Evolutionary conservation across 2,888 invertebrate genomes (phyloP).

Genomic region (Mamestra brassicae): DNA sequence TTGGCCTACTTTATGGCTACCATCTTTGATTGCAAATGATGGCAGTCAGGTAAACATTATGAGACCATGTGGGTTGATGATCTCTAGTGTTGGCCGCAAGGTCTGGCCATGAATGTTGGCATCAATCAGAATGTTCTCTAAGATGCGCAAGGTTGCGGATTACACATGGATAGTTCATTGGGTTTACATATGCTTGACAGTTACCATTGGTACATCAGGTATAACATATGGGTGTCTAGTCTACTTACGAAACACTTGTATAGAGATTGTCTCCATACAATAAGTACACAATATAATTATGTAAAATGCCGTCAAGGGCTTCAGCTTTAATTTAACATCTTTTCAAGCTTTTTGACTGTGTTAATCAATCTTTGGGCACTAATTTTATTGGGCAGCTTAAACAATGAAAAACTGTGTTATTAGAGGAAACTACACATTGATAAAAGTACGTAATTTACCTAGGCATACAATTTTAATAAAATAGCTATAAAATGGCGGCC

Average conservation of each 20-base stretch:
- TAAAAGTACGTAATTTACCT: not conserved
- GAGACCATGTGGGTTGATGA: not conserved
- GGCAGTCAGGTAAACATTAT: not conserved
- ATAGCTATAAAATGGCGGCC: slow-evolving; percentile 6
- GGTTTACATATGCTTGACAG: slow-evolving; percentile 1
- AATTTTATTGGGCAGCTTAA: too few relatives aligned
- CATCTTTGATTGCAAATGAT: not conserved
- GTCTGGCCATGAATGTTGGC: slow-evolving; percentile 18
- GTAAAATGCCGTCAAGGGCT: not conserved
- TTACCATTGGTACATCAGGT: not conserved
- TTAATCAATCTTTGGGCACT: not conserved
- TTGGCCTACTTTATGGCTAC: not conserved
- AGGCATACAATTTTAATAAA: slow-evolving; percentile 16
- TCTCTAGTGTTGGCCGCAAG: slow-evolving; percentile 1
- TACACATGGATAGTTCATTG: slow-evolving; percentile 9
- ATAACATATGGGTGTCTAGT: not conserved
- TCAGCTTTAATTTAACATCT: not conserved
- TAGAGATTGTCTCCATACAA: not conserved
- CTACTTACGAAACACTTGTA: not conserved
- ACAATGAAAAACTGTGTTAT: not conserved
- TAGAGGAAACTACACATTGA: not conserved
- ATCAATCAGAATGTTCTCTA: not conserved
- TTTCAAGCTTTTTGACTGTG: not conserved
- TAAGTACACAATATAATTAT: not conserved
- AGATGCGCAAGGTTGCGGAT: not conserved